Percentiles rank a stretch among this genome's conserved stretches.
Conservation (phyloP, 2,888 invertebrate species). For the Chesias legatella region DNA sequence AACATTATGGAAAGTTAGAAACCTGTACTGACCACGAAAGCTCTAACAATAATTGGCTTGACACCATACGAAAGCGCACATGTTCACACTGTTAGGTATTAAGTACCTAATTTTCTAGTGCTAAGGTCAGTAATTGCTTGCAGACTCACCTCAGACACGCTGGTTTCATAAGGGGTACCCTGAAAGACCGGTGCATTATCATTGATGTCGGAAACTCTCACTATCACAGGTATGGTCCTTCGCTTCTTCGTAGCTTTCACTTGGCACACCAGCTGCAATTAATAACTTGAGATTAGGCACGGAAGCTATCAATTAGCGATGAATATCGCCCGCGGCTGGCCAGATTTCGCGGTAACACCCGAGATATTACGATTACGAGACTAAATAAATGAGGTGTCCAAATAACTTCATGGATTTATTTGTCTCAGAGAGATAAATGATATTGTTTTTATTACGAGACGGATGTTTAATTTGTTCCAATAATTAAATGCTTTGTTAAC, state of each 20-base stretch:
- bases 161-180: constrained; percentile 90
- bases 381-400: constrained; percentile 22
- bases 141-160: constrained; percentile 88
- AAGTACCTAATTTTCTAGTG: constrained; percentile 4
- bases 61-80: constrained; percentile 15
- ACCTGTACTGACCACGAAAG: constrained; percentile 18
- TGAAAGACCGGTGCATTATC: constrained; percentile 93
- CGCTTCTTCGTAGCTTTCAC: constrained; percentile 89
- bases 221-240: constrained; percentile 92
- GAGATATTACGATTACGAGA: constrained; percentile 1
- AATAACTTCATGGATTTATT: constrained; percentile 19
- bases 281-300: constrained; percentile 28
- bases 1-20: constrained; percentile 15
- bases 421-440: constrained; percentile 14
- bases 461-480: constrained; percentile 15
- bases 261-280: constrained; percentile 89
- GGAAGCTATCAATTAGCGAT: constrained; percentile 17
- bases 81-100: background rate
- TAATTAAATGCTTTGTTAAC: constrained; percentile 11
- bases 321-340: constrained; percentile 15
- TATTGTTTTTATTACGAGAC: constrained; percentile 12
- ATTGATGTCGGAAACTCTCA: constrained; percentile 93
- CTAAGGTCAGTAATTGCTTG: constrained; percentile 7
- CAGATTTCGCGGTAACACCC: constrained; percentile 16
- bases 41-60: constrained; percentile 22